phyloP scores from a whole-genome alignment of 2,797 vertebrate genomes.

The Enteromius anoplus region DNA sequence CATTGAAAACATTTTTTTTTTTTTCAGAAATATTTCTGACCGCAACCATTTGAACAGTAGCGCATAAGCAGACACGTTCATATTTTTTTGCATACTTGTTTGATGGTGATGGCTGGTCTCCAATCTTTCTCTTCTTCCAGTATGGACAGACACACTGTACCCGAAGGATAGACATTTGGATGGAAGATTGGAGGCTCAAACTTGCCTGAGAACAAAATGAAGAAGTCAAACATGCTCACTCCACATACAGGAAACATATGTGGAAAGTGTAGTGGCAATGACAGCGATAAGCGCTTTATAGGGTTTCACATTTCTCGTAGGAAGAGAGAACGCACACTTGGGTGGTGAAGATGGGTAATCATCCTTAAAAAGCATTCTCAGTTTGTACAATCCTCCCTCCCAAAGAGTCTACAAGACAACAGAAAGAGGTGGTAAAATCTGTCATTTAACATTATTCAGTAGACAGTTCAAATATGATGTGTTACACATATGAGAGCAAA shows the following conservation, averaged over 20 bases:
- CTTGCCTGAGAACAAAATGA: slow-evolving; percentile 74
- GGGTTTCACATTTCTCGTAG: neutral
- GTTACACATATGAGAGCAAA: too few relatives aligned
- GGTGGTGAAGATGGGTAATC: slow-evolving; percentile 97
- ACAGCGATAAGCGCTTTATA: neutral
- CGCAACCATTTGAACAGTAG: neutral
- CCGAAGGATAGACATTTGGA: slow-evolving; percentile 87
- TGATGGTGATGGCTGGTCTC: slow-evolving; percentile 84
- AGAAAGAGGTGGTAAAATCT: neutral
- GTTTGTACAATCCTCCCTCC: slow-evolving; percentile 96
- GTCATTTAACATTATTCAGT: neutral
- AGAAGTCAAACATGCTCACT: slow-evolving; percentile 59
- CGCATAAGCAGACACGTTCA: neutral
- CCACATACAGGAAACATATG: neutral
- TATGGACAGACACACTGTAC: slow-evolving; percentile 86
- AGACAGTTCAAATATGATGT: neutral
- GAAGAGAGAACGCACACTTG: slow-evolving; percentile 87
- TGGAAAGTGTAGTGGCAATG: neutral
- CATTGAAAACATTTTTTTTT: neutral
- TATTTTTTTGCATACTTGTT: slow-evolving; percentile 71
- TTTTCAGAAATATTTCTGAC: neutral
- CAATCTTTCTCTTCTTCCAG: slow-evolving; percentile 86
- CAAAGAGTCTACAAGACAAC: slow-evolving; percentile 84
- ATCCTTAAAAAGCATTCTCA: slow-evolving; percentile 98
- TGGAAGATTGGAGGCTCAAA: slow-evolving; percentile 87